Evolutionary conservation across 2,797 vertebrate species (phyloP).

Genomic region (Sus cebifrons): DNA sequence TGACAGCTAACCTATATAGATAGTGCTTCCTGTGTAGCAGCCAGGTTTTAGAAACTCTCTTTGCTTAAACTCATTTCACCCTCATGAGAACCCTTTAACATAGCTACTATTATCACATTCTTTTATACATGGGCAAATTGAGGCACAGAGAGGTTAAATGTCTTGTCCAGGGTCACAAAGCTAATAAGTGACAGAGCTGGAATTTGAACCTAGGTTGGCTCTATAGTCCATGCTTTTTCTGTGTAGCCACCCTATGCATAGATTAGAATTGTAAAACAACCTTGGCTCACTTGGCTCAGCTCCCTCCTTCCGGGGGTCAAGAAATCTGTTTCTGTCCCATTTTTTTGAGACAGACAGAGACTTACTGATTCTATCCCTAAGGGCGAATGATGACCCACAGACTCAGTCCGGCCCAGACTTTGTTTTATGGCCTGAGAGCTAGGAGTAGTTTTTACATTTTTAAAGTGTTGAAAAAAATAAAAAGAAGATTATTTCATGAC

Average conservation of each 20-base stretch:
- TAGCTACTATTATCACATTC: background rate
- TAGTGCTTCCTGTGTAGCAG: background rate
- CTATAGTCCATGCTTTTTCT: background rate
- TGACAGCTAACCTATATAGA: background rate
- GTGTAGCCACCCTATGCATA: background rate
- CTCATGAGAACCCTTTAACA: background rate
- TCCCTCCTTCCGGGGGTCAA: background rate
- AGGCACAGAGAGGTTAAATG: background rate
- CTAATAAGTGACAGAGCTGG: background rate
- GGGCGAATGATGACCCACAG: rapidly evolving
- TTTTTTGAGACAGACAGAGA: conserved; percentile 9
- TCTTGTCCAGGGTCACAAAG: conserved; percentile 31
- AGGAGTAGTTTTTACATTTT: background rate
- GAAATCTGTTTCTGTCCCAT: background rate
- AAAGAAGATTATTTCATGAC: background rate
- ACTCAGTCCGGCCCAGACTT: background rate
- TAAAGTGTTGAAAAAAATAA: background rate
- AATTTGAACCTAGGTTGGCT: background rate
- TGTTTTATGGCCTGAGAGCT: background rate
- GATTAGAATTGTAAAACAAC: background rate
- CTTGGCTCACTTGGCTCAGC: background rate
- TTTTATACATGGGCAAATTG: background rate
- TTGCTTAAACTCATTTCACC: background rate
- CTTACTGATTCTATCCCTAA: background rate
- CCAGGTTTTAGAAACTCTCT: background rate